Base-by-base conservation (phyloP, 1,140 invertebrate genomes). In the Diploscapter pachys region DNA sequence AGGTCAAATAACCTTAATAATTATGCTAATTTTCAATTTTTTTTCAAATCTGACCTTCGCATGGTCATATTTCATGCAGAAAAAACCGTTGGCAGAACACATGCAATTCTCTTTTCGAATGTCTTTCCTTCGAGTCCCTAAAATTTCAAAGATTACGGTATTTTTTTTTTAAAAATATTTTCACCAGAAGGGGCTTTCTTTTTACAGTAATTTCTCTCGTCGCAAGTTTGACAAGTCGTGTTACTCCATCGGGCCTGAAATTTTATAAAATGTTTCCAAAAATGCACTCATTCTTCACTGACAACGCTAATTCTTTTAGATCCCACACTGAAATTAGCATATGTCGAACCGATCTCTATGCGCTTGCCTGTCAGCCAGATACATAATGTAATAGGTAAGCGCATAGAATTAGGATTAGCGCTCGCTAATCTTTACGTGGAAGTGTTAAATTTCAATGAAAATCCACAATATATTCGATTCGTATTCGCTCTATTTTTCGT, bases 191-290 rank as follows among this genome's bases (percentile, higher is more conserved):
- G 31, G 31, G 31, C 31, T 64, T 64, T 64, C 52, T 68, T 13
- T 8, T 68, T 55, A 68, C 66, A 68, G 51, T 68, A 55, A 55
- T 68, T 52, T 51, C 50, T 48, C 9, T 72, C 73, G 75, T 81
- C 80, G 69, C 80, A 81, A n/a, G 69, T 53, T 52, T 72, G 81
- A 73, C 81, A 81, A 49, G 67, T 79, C 55, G 75, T 66, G 52
- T 80, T 80, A 55, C 52, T 67, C 81, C 81, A 81, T 3, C 68
- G 63, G 31, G 69, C 68, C 57, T 66, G n/a, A 50, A 63, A 61
- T n/a, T 68, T 31, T 31, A 31, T 31, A 31, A 31, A 31, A 1
- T 31, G 0, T 31, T 31, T 31, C 31, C 31, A 31, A 31, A 31
- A 31, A 31, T 31, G 31, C 31, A 31, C 31, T 31, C 31, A 31